phyloP scores from a whole-genome alignment of 2,113 vertebrate genomes.

The Copsychus sechellarum region DNA sequence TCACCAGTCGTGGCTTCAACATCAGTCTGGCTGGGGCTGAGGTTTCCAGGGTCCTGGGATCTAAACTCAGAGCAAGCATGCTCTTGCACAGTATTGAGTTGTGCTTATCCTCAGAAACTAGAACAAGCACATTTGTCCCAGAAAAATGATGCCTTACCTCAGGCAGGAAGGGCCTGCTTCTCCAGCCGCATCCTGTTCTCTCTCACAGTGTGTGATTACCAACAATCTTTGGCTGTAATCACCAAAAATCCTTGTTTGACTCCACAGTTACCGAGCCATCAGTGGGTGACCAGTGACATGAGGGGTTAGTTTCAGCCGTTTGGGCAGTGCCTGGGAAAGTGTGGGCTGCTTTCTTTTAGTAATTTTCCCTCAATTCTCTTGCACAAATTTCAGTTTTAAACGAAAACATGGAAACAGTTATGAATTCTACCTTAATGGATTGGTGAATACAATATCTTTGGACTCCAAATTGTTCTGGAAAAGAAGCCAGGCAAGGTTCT shows the following conservation, averaged over 20 bases:
- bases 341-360: neutral
- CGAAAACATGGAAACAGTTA: neutral
- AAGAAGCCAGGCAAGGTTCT: neutral
- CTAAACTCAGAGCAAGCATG: neutral
- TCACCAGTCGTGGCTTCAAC: neutral
- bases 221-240: neutral
- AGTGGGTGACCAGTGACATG: neutral
- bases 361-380: neutral
- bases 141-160: neutral
- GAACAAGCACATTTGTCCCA: neutral
- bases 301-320: neutral
- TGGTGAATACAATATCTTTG: neutral
- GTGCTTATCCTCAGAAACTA: neutral
- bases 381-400: neutral
- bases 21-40: neutral
- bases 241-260: neutral
- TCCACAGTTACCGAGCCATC: neutral
- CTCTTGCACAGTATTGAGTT: neutral
- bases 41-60: too few species aligned
- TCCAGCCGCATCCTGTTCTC: neutral
- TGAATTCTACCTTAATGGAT: neutral
- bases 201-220: accelerated
- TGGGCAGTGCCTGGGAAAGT: neutral
- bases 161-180: neutral
- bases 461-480: neutral